Evolutionary conservation across 2,797 vertebrate species (phyloP).

Genomic region (Gymnoscopelus braueri): DNA sequence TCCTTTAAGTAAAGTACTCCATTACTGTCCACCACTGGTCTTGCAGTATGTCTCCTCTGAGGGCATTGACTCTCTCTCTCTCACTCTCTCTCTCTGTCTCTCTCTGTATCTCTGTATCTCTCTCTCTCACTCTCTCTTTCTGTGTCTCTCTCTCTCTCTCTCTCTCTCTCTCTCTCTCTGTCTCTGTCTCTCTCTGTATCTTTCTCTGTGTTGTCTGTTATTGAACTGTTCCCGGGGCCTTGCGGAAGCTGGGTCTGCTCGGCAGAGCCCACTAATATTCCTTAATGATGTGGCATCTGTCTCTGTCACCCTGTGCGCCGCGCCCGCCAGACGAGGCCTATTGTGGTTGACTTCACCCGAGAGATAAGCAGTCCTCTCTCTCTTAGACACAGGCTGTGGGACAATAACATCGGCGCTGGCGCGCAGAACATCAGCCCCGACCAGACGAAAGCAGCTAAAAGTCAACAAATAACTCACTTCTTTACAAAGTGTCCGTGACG

Average conservation of each 20-base stretch:
- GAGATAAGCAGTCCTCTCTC: slow-evolving; percentile 77
- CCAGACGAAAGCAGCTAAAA: slow-evolving; percentile 42
- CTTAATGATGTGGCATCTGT: slow-evolving; percentile 85
- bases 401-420: slow-evolving; percentile 58
- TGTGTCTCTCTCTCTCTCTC: too few species aligned
- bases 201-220: slow-evolving; percentile 57
- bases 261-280: slow-evolving; percentile 84
- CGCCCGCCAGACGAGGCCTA: slow-evolving; percentile 64
- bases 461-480: slow-evolving; percentile 53
- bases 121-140: slow-evolving; percentile 10
- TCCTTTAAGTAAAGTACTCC: too few species aligned
- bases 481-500: slow-evolving; percentile 33
- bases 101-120: too few species aligned
- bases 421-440: slow-evolving; percentile 46
- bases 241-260: slow-evolving; percentile 69
- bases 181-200: too few species aligned
- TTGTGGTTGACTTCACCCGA: slow-evolving; percentile 74
- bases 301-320: slow-evolving; percentile 77
- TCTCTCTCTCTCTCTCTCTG: too few species aligned
- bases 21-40: too few species aligned
- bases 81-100: too few species aligned
- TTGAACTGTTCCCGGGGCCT: slow-evolving; percentile 78
- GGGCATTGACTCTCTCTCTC: too few species aligned
- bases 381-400: slow-evolving; percentile 56
- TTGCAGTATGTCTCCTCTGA: too few species aligned